A percentile compares a stretch with the other conserved stretches of the same genome.
Evolutionary conservation across 2,797 vertebrate genomes (phyloP).

Genomic region (Coranthus polyacanthus): DNA sequence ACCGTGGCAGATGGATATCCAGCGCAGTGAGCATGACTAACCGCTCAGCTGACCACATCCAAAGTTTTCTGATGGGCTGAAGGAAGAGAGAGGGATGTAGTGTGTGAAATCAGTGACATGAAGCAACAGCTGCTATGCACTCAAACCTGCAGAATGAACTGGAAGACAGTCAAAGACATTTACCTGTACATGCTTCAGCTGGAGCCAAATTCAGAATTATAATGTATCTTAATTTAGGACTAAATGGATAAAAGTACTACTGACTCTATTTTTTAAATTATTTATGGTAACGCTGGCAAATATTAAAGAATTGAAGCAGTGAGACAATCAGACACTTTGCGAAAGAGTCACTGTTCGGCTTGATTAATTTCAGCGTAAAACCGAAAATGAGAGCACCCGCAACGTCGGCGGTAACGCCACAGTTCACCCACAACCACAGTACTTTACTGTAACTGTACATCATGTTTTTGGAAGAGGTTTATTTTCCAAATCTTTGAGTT

Average conservation of each 20-base stretch:
- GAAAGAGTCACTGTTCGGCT: neutral
- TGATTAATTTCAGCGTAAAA: conserved; percentile 14
- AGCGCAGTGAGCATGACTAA: conserved; percentile 57
- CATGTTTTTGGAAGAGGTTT: no score
- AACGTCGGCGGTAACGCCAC: neutral
- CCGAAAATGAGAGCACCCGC: neutral
- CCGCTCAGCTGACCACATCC: conserved; percentile 58
- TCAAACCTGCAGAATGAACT: conserved; percentile 24
- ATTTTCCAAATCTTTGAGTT: no score
- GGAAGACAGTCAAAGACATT: conserved; percentile 30
- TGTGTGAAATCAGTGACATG: conserved; percentile 12
- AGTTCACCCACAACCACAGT: neutral
- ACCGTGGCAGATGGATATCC: conserved; percentile 38
- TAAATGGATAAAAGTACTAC: no score
- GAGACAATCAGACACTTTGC: neutral
- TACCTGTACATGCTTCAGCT: no score
- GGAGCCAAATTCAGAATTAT: no score
- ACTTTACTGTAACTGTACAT: neutral
- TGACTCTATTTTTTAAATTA: no score
- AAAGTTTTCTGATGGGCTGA: conserved; percentile 21
- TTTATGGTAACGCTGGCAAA: neutral
- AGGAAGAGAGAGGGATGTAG: conserved; percentile 9
- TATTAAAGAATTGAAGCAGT: neutral
- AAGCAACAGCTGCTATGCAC: conserved; percentile 25
- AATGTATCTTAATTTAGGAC: no score